Evolutionary conservation across 2,888 invertebrate genomes (phyloP).

Genomic region (Auanema sp.): DNA sequence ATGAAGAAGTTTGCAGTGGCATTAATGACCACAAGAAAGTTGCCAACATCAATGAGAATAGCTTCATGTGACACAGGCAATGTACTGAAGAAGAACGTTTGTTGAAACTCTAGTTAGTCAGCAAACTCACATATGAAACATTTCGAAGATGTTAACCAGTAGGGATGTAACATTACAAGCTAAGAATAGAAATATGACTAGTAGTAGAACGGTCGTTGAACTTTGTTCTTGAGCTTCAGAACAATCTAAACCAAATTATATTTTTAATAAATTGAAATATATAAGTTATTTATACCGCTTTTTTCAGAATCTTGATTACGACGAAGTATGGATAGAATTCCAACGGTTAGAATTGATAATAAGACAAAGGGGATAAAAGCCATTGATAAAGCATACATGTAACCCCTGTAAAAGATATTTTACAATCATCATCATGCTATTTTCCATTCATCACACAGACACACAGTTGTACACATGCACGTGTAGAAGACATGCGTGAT

Average conservation of each 20-base stretch:
- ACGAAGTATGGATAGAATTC: conserved; percentile 41
- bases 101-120: no score
- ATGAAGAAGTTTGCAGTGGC: conserved; percentile 60
- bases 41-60: conserved; percentile 54
- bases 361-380: conserved; percentile 54
- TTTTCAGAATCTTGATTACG: conserved; percentile 23
- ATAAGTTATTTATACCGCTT: conserved; percentile 18
- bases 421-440: neutral
- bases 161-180: conserved; percentile 55
- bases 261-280: neutral
- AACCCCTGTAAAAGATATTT: conserved; percentile 41
- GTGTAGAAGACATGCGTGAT: neutral
- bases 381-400: conserved; percentile 52
- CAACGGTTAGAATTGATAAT: conserved; percentile 45
- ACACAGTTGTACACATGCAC: neutral
- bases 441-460: no score
- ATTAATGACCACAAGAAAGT: conserved; percentile 57
- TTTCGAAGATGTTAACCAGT: conserved; percentile 54
- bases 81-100: conserved; percentile 25
- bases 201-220: conserved; percentile 49
- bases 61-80: conserved; percentile 35
- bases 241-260: neutral
- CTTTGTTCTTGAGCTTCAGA: conserved; percentile 24
- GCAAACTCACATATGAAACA: conserved; percentile 45
- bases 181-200: conserved; percentile 55